Evolutionary conservation across 2,113 vertebrate genomes (phyloP).

Genomic region (Cephalopholis sonnerati): DNA sequence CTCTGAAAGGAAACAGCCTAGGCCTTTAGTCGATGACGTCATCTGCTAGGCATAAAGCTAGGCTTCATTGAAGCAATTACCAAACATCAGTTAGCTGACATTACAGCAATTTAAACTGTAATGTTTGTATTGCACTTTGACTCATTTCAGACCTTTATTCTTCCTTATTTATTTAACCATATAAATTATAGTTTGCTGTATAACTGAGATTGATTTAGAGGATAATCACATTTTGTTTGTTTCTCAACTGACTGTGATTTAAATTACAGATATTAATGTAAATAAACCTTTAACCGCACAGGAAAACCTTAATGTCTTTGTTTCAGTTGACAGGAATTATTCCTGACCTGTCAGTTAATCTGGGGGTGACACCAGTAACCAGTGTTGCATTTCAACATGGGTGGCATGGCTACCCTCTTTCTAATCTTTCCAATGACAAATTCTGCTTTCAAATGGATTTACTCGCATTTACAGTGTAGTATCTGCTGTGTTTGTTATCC

Average conservation of each 20-base stretch:
- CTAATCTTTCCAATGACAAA: neutral
- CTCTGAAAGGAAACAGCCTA: slow-evolving; percentile 18
- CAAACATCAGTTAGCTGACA: neutral
- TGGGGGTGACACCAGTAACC: neutral
- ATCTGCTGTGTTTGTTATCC: slow-evolving; percentile 36
- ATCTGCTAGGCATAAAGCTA: slow-evolving; percentile 16
- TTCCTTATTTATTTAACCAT: neutral
- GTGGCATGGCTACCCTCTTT: neutral
- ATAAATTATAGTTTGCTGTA: neutral
- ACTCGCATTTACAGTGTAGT: neutral
- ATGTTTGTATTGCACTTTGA: neutral
- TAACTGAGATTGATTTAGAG: neutral
- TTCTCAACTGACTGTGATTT: neutral
- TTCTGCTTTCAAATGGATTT: neutral
- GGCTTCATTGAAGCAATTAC: slow-evolving; percentile 9
- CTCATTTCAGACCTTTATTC: neutral
- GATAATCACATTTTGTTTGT: neutral
- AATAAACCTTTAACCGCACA: neutral
- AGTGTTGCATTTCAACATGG: neutral
- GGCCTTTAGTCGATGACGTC: slow-evolving; percentile 51
- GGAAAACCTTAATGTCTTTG: neutral
- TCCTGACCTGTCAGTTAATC: neutral
- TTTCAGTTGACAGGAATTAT: neutral
- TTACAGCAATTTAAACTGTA: neutral
- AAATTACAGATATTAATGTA: neutral